Base-by-base conservation (phyloP, 23 tunicate genomes). In the Trididemnum miniatum region DNA sequence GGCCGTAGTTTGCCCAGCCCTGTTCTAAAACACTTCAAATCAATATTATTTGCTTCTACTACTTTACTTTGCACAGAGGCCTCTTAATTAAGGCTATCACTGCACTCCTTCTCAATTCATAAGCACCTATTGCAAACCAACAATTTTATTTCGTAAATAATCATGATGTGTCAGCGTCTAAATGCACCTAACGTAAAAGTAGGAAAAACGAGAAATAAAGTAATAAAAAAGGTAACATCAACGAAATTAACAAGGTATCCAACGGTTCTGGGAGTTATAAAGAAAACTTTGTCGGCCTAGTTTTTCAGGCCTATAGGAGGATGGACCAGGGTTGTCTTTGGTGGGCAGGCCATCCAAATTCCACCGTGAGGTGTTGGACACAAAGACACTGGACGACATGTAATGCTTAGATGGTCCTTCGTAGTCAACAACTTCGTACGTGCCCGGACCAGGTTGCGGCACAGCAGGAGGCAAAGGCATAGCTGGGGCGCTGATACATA, bases 351-450 rank as follows among this genome's bases (percentile, higher is more conserved):
- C 81, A 33, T 84, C 86, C 28, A 82, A 86, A 0, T 89, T 73
- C 98, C 98, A 93, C 39, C 98, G 39, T 35, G 93, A 88, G 29
- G 98, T 93, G 54, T 93, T 93, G 1, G 98, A 93, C 40, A 93
- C 98, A 80, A 93, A 93, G 64, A 80, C 97, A 36, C 97, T 84
- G 40, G 98, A 93, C 1, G 98, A 88, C 98, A 93, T 93, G 54
- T 93, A 88, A 74, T 88, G 92, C 59, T 88, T 88, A 20, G 87
- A 36, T 9, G 93, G 93, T 1, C 98, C 93, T 35, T 93, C 93
- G 38, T 84, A 88, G 40, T 88, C 93, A 31, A 88, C 93, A 7
- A 88, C 71, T 25, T 93, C 93, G 51, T 88, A 88, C 18, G 98
- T 27, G 0, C 98, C 98, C 1, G 98, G 98, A 27, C 89, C 98